Evolutionary conservation across 1,140 invertebrate genomes (phyloP), one percentile per base, ranked within the genome.

Genomic region (Eriosoma lanigerum): DNA sequence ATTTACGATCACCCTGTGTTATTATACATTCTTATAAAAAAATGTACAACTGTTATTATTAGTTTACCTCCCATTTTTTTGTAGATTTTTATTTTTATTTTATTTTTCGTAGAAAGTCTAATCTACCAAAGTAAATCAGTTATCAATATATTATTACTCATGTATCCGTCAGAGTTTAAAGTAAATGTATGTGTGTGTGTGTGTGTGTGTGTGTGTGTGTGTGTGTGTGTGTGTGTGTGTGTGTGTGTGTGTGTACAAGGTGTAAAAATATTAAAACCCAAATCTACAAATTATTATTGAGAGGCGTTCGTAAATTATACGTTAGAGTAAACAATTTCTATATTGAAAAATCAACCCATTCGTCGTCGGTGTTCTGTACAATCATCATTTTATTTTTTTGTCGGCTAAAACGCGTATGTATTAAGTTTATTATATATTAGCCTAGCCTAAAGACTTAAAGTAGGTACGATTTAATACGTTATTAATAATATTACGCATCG

Each of bases 251-350:
- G 29, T 38, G n/a, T 19, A 19, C 29, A 17, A 64, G 60, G 60
- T 64, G 60, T 64, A 64, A 64, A 38, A 64, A 17, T n/a, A n/a
- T n/a, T n/a, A n/a, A n/a, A n/a, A n/a, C 17, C 29, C 58, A 26
- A 19, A 62, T 62, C 58, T 9, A 62, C 29, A 64, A n/a, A 64
- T 64, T 64, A 64, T 62, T 15, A n/a, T n/a, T n/a, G n/a, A 17
- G 58, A 0, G 21, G 58, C 24, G 24, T 1, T 6, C 17, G 29
- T 38, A n/a, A 64, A 64, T 64, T 64, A 64, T 64, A 64, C 60
- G 60, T 64, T 64, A n/a, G 60, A 9, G 29, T 64, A 64, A 64
- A 64, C 60, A 38, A 64, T 64, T 64, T 32, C 60, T 64, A n/a
- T n/a, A n/a, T 64, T 64, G 60, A 64, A 64, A 64, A 64, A 64